Conservation (phyloP, 2,113 vertebrate species). For the Oryctolagus cuniculus region DNA sequence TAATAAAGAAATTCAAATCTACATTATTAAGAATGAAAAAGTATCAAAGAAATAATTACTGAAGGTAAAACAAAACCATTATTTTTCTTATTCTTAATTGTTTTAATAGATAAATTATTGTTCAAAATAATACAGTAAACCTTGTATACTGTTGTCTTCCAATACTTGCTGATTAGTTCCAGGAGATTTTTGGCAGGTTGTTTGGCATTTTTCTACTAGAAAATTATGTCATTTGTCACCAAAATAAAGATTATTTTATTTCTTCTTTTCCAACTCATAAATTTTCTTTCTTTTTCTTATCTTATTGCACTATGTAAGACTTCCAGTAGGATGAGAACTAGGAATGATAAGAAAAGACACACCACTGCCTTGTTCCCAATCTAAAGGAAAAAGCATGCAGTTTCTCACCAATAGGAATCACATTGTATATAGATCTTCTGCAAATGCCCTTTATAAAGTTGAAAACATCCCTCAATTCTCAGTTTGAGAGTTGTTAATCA, state of each 20-base stretch:
- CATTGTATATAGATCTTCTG: background rate
- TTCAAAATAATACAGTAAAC: background rate
- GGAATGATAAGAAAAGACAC: background rate
- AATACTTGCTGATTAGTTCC: background rate
- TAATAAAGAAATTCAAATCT: no score
- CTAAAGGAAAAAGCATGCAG: background rate
- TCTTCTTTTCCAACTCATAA: background rate
- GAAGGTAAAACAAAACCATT: background rate
- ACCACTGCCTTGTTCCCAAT: background rate
- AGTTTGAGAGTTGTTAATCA: background rate
- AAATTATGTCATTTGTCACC: background rate
- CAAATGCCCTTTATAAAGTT: background rate
- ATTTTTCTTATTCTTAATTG: background rate
- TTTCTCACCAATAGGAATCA: background rate
- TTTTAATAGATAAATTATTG: slow-evolving; percentile 2
- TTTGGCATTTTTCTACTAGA: background rate
- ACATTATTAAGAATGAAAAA: slow-evolving; percentile 9
- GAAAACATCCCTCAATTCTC: background rate
- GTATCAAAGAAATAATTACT: background rate
- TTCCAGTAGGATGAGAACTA: background rate
- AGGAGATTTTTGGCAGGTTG: background rate
- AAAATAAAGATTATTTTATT: background rate
- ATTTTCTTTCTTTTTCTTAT: slow-evolving; percentile 14
- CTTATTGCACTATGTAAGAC: background rate
- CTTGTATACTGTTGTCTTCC: background rate